Evolutionary conservation across 2,888 invertebrate genomes (phyloP).

Genomic region (Synanthedon formicaeformis): DNA sequence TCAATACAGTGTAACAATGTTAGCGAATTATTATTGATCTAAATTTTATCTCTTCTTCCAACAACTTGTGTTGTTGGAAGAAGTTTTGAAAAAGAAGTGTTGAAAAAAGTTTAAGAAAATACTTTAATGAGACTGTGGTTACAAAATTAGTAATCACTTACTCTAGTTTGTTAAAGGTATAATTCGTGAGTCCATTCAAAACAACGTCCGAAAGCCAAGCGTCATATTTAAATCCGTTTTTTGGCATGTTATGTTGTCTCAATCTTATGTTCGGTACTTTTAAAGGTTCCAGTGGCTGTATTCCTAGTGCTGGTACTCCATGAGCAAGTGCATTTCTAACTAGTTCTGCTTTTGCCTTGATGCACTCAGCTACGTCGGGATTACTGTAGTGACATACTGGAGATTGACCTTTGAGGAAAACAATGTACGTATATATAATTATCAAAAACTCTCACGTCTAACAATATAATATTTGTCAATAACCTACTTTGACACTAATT

Average conservation of each 20-base stretch:
- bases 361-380: constrained; percentile 68
- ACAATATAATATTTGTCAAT: too few species aligned
- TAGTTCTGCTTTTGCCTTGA: constrained; percentile 64
- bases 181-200: constrained; percentile 59
- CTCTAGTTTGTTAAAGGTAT: constrained; percentile 62
- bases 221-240: constrained; percentile 62
- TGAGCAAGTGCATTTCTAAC: constrained; percentile 59
- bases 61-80: too few species aligned
- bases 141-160: constrained; percentile 29
- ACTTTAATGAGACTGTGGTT: too few species aligned
- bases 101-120: too few species aligned
- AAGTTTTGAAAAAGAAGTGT: too few species aligned
- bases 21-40: too few species aligned
- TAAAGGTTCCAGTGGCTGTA: constrained; percentile 72
- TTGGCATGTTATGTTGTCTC: constrained; percentile 63
- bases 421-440: too few species aligned
- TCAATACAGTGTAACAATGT: too few species aligned
- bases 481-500: too few species aligned
- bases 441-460: too few species aligned
- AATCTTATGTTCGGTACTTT: constrained; percentile 69
- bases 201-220: constrained; percentile 61
- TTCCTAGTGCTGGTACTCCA: constrained; percentile 71
- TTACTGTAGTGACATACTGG: constrained; percentile 69
- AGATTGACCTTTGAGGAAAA: neutral
- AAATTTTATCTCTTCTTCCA: too few species aligned